Percentiles rank a stretch among this genome's conserved stretches.
phyloP scores from a whole-genome alignment of 1,140 invertebrate species.

The Lepidurus apus region DNA sequence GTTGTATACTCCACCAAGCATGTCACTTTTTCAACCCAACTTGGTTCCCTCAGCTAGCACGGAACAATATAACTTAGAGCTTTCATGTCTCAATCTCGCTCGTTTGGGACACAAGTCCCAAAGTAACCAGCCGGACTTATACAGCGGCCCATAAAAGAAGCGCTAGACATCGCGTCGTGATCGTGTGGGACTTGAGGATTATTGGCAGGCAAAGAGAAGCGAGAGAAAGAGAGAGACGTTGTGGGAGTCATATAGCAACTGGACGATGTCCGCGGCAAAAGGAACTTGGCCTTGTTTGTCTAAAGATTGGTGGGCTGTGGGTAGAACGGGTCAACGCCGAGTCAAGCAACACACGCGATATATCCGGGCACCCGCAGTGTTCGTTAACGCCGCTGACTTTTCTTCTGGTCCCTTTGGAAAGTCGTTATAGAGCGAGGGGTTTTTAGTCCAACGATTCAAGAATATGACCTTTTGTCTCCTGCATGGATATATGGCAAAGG shows the following conservation, averaged over 20 bases:
- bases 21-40: background rate
- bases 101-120: background rate
- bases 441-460: background rate
- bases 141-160: background rate
- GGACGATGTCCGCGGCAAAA: too few species aligned
- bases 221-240: background rate
- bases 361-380: slow-evolving; percentile 12
- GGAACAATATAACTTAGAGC: background rate
- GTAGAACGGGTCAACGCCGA: background rate
- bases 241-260: too few species aligned
- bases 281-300: too few species aligned
- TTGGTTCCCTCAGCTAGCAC: background rate
- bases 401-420: background rate
- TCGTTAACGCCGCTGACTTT: background rate
- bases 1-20: background rate
- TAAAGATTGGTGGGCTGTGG: background rate
- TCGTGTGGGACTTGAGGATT: background rate
- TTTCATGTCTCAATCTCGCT: background rate
- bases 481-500: background rate
- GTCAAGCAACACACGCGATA: background rate
- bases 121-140: background rate
- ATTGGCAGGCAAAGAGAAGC: background rate
- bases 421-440: background rate
- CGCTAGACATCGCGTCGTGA: background rate
- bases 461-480: background rate